Percentiles rank a stretch among this genome's conserved stretches.
Evolutionary conservation across 2,113 vertebrate species (phyloP).

Genomic region (Camelus bactrianus): DNA sequence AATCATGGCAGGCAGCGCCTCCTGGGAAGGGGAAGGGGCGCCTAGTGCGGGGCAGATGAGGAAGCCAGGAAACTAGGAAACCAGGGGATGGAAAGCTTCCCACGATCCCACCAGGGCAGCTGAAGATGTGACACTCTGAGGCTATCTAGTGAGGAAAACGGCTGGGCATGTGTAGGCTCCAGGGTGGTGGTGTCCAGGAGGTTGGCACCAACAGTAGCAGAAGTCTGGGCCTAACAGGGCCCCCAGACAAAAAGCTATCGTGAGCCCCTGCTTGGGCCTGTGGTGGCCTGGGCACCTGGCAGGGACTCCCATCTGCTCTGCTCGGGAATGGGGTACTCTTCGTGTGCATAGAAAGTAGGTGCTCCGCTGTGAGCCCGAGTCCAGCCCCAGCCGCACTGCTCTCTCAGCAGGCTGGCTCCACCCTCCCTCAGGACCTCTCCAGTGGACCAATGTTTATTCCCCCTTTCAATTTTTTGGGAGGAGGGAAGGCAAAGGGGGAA

Average conservation of each 20-base stretch:
- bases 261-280: not conserved
- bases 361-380: not conserved
- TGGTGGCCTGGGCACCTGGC: not conserved
- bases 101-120: not conserved
- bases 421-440: not conserved
- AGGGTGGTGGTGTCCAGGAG: slow-evolving; percentile 30
- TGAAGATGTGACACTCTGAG: not conserved
- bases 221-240: not conserved
- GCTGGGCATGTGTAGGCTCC: not conserved
- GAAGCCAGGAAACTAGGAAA: not conserved
- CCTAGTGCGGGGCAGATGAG: not conserved
- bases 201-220: slow-evolving; percentile 47
- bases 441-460: not conserved
- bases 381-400: not conserved
- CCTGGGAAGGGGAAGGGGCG: not conserved
- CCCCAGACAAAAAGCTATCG: slow-evolving; percentile 34
- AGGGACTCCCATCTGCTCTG: not conserved
- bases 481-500: not conserved
- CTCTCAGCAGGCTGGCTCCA: not conserved
- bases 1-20: not conserved
- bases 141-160: not conserved
- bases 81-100: not conserved
- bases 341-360: not conserved
- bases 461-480: not conserved
- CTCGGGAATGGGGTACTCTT: not conserved